Base-by-base conservation (phyloP, 2,888 invertebrate species). In the Leistus spinibarbis region DNA sequence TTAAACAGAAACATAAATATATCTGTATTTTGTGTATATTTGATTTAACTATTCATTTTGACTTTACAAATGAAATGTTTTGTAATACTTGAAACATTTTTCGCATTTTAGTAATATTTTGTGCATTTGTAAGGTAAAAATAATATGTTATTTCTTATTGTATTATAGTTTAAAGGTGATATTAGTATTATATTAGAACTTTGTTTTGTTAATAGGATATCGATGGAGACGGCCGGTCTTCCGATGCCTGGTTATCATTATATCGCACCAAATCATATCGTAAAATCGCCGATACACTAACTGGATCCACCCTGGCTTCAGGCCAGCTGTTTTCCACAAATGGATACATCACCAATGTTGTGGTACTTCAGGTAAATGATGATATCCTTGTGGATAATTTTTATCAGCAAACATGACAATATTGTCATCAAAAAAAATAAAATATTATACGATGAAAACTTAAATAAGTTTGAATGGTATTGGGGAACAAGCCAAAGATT, bases 191-290 rank as follows among this genome's bases (percentile, higher is more conserved):
- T 40, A 13, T 40, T 40, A 10, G 40, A 10, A 40, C 13, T 40
- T 5, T 1, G 40, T 40, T 40, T 40, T 40, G 40, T 40, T 40
- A 13, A 77, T 91, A 96, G 96, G 91, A 95, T 96, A 93, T 94
- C 95, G 77, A 95, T 96, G 95, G 96, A 96, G 90, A 96, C 96
- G 75, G 95, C 96, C 81, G 95, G 95, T 78, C 90, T 96, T 88
- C 95, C 95, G 83, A 92, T 95, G 89, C 93, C 94, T 78, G 94
- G 95, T 81, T 95, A 95, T 88, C 95, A 95, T 87, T 95, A 95
- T 90, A 93, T 96, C 87, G 92, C 95, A 81, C 95, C 95, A 80
- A 95, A 95, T 88, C 94, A 95, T 89, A 95, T 95, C 86, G 95
- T 95, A 84, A 95, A 95, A 88, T 93, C 95, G 81, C 94, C 95